Percentiles rank a stretch among this genome's conserved stretches.
Evolutionary conservation across 1,140 invertebrate genomes (phyloP).

Genomic region (Oscheius sp.): DNA sequence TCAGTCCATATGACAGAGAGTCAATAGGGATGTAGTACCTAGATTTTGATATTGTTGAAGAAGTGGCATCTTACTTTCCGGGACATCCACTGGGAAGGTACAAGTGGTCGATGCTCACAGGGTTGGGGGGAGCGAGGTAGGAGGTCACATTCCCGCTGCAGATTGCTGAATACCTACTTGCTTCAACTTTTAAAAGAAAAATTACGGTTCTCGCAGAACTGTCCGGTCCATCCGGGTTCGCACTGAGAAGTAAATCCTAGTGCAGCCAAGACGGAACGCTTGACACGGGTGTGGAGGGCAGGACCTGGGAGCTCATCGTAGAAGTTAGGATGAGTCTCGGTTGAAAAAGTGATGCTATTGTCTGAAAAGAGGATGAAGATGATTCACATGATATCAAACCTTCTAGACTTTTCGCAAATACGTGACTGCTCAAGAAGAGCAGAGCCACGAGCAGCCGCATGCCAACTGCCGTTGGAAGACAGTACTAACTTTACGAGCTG

Average conservation of each 20-base stretch:
- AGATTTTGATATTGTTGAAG: neutral
- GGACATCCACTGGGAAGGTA: slow-evolving; percentile 19
- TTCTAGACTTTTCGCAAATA: neutral
- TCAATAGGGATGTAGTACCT: slow-evolving; percentile 29
- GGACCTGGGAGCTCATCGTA: neutral
- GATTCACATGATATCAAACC: no score
- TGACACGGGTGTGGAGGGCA: slow-evolving; percentile 8
- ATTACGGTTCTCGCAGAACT: slow-evolving; percentile 43
- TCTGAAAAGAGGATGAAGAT: neutral
- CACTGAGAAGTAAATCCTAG: slow-evolving; percentile 27
- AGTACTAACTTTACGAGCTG: slow-evolving; percentile 12
- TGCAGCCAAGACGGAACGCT: slow-evolving; percentile 30
- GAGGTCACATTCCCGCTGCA: neutral
- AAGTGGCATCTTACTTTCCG: neutral
- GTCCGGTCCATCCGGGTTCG: slow-evolving; percentile 43
- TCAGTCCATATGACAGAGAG: neutral
- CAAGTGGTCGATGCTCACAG: slow-evolving; percentile 15
- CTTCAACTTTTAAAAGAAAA: neutral
- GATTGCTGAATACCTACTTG: slow-evolving; percentile 32
- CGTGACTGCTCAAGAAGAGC: neutral
- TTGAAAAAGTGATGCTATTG: neutral
- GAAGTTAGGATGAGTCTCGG: neutral
- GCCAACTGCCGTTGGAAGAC: slow-evolving; percentile 8
- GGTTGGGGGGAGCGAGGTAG: neutral
- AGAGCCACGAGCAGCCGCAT: neutral